These are phyloP conservation scores for Calameuta filiformis DNA, from an alignment of 2,888 invertebrate genomes.

Conservation along the genomic window DNA sequence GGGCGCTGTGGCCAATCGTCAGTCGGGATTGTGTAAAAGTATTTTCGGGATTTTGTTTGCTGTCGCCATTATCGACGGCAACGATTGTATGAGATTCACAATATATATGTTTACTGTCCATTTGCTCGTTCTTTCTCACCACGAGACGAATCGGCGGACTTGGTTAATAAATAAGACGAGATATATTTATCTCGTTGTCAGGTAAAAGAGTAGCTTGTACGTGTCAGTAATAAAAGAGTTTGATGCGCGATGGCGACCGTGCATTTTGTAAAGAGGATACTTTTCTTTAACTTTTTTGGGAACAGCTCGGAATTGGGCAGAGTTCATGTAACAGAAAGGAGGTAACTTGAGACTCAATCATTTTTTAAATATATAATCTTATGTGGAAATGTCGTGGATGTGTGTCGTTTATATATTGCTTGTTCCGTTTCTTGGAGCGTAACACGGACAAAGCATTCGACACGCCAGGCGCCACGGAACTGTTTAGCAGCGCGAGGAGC, in stretches of 20 bases:
- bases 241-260: neutral
- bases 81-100: neutral
- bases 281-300: neutral
- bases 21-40: neutral
- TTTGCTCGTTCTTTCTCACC: neutral
- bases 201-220: neutral
- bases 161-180: neutral
- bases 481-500: neutral
- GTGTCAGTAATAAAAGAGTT: neutral
- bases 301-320: neutral
- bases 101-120: neutral
- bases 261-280: neutral
- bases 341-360: neutral
- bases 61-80: neutral
- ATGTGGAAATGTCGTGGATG: neutral
- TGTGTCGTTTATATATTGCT: neutral
- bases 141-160: neutral
- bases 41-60: neutral
- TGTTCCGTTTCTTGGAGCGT: neutral
- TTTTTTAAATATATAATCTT: neutral
- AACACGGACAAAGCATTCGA: neutral
- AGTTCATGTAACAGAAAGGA: neutral
- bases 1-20: neutral
- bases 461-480: slow-evolving; percentile 2
- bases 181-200: neutral